Conservation (phyloP, 2,888 invertebrate species). For the Lamellibrachia columna region DNA sequence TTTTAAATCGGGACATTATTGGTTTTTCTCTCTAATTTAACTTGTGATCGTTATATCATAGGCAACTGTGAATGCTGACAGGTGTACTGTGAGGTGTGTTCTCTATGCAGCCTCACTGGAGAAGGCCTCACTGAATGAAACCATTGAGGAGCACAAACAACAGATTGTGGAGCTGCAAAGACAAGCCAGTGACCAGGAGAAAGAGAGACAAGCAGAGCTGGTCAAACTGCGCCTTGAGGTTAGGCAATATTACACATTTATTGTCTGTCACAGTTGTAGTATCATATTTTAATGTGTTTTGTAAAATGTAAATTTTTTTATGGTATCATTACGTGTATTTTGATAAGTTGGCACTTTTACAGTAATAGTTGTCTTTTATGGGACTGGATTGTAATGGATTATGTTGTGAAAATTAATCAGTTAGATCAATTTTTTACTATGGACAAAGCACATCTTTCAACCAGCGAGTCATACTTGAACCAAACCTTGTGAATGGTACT, state of each 20-base stretch:
- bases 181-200: constrained; percentile 21
- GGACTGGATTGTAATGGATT: too few species aligned
- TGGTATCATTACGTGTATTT: background rate
- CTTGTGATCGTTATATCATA: too few species aligned
- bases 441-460: too few species aligned
- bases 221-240: constrained; percentile 29
- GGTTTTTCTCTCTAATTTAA: too few species aligned
- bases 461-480: too few species aligned
- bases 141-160: constrained; percentile 19
- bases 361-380: too few species aligned
- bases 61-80: background rate
- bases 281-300: background rate
- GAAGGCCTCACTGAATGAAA: background rate
- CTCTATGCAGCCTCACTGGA: background rate
- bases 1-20: too few species aligned
- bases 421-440: too few species aligned
- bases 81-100: background rate
- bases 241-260: background rate
- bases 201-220: constrained; percentile 26
- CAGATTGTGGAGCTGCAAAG: constrained; percentile 18
- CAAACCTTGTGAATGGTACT: too few species aligned
- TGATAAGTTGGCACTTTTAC: background rate
- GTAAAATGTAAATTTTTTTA: background rate
- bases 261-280: background rate
- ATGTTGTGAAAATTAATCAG: too few species aligned